Conservation (phyloP, 2,888 invertebrate genomes). For the Priapulus caudatus region DNA sequence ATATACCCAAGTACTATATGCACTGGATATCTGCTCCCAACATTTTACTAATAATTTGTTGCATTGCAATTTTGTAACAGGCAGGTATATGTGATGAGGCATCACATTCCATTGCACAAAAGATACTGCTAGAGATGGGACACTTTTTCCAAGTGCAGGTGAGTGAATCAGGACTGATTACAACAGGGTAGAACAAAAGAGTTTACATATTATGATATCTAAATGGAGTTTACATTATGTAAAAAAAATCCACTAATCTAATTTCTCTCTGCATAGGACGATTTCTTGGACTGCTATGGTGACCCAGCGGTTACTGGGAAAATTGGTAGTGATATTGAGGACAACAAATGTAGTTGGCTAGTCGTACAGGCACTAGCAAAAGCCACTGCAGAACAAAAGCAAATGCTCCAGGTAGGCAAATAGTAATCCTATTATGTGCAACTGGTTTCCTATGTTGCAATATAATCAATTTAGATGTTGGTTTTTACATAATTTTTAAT, state of each 20-base stretch:
- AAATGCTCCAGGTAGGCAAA: slow-evolving; percentile 49
- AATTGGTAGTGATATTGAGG: slow-evolving; percentile 77
- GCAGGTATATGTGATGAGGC: slow-evolving; percentile 57
- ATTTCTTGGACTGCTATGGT: slow-evolving; percentile 81
- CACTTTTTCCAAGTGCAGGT: slow-evolving; percentile 88
- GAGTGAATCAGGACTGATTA: slow-evolving; percentile 13
- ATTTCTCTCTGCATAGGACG: too few species aligned
- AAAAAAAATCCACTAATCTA: too few species aligned
- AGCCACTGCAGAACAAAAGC: slow-evolving; percentile 55
- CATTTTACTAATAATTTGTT: too few species aligned
- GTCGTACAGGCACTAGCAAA: slow-evolving; percentile 74
- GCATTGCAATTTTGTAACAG: too few species aligned
- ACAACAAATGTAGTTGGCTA: slow-evolving; percentile 93
- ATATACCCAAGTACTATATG: too few species aligned
- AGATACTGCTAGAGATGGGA: slow-evolving; percentile 79
- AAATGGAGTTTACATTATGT: not conserved
- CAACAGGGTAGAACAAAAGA: too few species aligned
- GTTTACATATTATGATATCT: not conserved
- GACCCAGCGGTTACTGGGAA: slow-evolving; percentile 75
- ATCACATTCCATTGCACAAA: slow-evolving; percentile 69
- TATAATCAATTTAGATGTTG: too few species aligned
- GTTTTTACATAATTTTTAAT: too few species aligned
- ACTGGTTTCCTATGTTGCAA: too few species aligned
- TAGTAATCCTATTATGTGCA: too few species aligned
- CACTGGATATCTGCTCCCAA: too few species aligned